Conservation (phyloP, 2,888 invertebrate species). For the Isotomurus palustris region DNA sequence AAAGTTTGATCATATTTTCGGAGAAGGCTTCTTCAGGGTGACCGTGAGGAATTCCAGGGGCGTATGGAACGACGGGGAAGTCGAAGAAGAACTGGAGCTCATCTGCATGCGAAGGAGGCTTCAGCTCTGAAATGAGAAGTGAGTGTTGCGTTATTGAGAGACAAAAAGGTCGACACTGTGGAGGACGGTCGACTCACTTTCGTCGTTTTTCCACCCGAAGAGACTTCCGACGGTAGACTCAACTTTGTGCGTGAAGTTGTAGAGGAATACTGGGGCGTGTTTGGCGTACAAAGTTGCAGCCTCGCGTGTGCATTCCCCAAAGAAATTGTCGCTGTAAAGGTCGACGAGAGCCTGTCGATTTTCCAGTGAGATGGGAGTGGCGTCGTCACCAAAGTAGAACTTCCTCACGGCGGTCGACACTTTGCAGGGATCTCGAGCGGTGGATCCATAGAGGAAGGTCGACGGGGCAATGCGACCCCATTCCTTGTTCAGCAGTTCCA, state of each 20-base stretch:
- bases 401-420: constrained; percentile 31
- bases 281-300: constrained; percentile 48
- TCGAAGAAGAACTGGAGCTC: constrained; percentile 25
- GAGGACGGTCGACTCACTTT: no score
- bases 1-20: constrained; percentile 14
- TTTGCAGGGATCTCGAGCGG: constrained; percentile 7
- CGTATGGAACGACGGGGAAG: not conserved
- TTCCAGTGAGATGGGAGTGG: constrained; percentile 8
- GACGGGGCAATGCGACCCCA: constrained; percentile 41
- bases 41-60: constrained; percentile 8
- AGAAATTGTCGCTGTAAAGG: constrained; percentile 54
- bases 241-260: constrained; percentile 39
- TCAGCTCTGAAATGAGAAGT: constrained; percentile 10
- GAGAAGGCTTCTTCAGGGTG: constrained; percentile 13
- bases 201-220: constrained; percentile 6
- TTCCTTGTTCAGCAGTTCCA: constrained; percentile 37
- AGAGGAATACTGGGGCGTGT: constrained; percentile 52
- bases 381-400: constrained; percentile 34
- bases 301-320: constrained; percentile 53
- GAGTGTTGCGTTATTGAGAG: no score
- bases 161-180: not conserved
- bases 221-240: constrained; percentile 9
- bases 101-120: constrained; percentile 23
- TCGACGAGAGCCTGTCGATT: constrained; percentile 29
- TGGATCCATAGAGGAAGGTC: constrained; percentile 32